Conservation (phyloP, 2,797 vertebrate species). For the Clamator glandarius region DNA sequence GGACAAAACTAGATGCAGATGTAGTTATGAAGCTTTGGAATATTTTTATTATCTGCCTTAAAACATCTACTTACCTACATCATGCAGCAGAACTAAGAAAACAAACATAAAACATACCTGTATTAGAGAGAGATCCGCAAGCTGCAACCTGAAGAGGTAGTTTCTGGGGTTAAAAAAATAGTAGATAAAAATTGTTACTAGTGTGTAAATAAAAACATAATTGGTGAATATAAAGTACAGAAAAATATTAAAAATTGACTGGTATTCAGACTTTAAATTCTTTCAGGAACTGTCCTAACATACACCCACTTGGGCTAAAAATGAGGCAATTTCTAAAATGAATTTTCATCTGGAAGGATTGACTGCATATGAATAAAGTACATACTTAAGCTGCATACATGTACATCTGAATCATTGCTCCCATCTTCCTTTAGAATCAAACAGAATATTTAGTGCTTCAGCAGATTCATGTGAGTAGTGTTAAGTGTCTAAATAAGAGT, state of each 20-base stretch:
- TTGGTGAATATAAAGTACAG: background rate
- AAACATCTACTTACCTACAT: background rate
- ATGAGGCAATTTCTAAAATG: background rate
- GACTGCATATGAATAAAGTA: background rate
- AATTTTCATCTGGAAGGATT: background rate
- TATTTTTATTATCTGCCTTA: background rate
- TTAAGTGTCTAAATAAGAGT: background rate
- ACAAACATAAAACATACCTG: constrained; percentile 85
- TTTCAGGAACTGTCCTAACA: background rate
- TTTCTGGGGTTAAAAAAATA: constrained; percentile 82
- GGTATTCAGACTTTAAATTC: background rate
- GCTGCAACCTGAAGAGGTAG: constrained; percentile 94
- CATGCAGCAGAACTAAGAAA: background rate
- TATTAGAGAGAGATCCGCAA: constrained; percentile 94
- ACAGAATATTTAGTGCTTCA: background rate
- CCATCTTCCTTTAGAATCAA: background rate
- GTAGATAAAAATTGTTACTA: background rate
- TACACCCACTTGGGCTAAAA: background rate
- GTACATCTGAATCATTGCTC: background rate
- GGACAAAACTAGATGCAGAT: background rate
- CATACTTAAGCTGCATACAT: background rate
- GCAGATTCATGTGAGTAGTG: background rate
- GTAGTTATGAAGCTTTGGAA: background rate
- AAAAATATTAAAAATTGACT: background rate
- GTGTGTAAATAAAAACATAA: background rate